Evolutionary conservation across 2,888 invertebrate species (phyloP).

Genomic region (Polyommatus iphigenia): DNA sequence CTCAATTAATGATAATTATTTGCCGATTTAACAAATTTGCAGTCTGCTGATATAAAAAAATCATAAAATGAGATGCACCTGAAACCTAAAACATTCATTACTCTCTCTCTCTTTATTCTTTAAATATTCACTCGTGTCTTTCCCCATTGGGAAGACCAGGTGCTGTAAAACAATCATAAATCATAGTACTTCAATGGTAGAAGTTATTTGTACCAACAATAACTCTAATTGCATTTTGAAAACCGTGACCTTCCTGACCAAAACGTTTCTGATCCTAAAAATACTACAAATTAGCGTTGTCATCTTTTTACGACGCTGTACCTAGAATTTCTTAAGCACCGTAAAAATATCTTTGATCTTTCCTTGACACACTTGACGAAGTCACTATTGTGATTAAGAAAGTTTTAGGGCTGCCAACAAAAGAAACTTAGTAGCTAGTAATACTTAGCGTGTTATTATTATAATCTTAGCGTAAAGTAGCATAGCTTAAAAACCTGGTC

Average conservation of each 20-base stretch:
- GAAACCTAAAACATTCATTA: too few relatives aligned
- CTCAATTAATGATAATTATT: background rate
- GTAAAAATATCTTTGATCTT: slow-evolving; percentile 27
- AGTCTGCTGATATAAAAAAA: background rate
- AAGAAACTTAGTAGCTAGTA: background rate
- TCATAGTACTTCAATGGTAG: background rate
- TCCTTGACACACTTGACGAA: slow-evolving; percentile 29
- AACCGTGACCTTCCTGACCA: slow-evolving; percentile 13
- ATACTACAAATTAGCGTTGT: slow-evolving; percentile 23
- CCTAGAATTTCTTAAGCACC: slow-evolving; percentile 15
- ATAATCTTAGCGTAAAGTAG: background rate
- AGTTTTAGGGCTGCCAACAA: slow-evolving; percentile 3
- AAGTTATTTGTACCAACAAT: slow-evolving; percentile 3
- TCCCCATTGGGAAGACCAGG: background rate
- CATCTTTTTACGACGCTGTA: slow-evolving; percentile 11
- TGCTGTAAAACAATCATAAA: background rate
- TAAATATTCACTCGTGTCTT: background rate
- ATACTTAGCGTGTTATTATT: too few relatives aligned
- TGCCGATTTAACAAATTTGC: background rate
- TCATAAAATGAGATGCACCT: background rate
- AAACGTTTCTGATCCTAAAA: slow-evolving; percentile 7
- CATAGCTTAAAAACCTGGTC: background rate
- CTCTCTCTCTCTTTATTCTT: too few relatives aligned
- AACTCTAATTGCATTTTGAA: background rate
- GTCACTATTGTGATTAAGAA: slow-evolving; percentile 26